These are phyloP conservation scores for Reinhardtius hippoglossoides DNA, from an alignment of 2,113 vertebrate genomes.

Conservation along the genomic window DNA sequence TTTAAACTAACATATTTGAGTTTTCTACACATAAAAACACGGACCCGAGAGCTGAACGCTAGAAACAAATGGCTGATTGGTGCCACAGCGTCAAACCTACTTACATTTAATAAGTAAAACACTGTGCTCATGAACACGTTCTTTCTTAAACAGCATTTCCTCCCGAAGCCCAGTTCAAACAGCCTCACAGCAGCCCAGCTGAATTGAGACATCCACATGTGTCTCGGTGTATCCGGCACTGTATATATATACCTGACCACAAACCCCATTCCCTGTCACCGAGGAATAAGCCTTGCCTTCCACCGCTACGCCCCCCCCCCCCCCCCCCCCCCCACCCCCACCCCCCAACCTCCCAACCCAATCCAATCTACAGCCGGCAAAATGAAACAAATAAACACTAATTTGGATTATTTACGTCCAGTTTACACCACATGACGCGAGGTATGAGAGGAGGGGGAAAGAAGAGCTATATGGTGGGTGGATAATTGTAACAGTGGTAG, in stretches of 20 bases:
- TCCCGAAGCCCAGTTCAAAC: not conserved
- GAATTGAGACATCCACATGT: constrained; percentile 58
- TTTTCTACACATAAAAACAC: too few relatives aligned
- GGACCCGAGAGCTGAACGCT: too few relatives aligned
- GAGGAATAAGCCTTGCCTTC: constrained; percentile 38
- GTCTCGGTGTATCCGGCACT: constrained; percentile 37
- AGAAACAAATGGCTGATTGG: not conserved
- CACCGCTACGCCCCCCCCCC: not conserved
- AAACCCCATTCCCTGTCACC: constrained; percentile 42
- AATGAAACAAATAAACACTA: constrained; percentile 79
- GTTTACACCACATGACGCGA: constrained; percentile 59
- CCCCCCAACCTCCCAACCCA: constrained; percentile 31
- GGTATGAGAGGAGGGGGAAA: constrained; percentile 25
- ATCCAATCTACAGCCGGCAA: constrained; percentile 70
- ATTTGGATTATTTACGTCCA: constrained; percentile 78
- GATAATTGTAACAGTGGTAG: constrained; percentile 82
- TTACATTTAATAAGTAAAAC: constrained; percentile 15
- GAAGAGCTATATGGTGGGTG: constrained; percentile 60
- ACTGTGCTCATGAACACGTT: constrained; percentile 9
- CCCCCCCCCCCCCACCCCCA: not conserved
- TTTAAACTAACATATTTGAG: too few relatives aligned
- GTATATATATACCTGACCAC: constrained; percentile 46
- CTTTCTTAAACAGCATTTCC: constrained; percentile 23
- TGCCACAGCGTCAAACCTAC: not conserved
- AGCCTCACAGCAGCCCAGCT: not conserved